Evolutionary conservation across 2,888 invertebrate species (phyloP), one percentile per base, ranked within the genome.

Genomic region (Chrysotoxum bicinctum): DNA sequence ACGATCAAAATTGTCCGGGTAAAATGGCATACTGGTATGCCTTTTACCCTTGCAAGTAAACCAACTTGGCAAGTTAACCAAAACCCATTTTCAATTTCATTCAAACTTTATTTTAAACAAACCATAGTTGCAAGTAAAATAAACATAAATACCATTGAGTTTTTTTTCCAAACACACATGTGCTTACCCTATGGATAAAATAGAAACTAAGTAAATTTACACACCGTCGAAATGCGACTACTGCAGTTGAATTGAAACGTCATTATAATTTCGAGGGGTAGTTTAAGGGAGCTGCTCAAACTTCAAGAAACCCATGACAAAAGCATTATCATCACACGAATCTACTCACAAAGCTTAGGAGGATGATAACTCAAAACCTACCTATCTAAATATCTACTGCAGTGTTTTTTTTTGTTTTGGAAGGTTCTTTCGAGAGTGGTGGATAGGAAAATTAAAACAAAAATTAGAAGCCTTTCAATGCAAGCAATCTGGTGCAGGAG

Each of bases 181-280:
- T n/a, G 1, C 3, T 0, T 21, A 66, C 66, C 48, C 66, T 66
- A 23, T 35, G 3, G 3, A 32, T 30, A 19, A 12, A 12, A 40
- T 7, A 9, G 37, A 26, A 40, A 19, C n/a, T 23, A 60, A 37
- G 14, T 37, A 14, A 45, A 64, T 10, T 26, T 23, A 45, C 16
- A 45, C 16, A 66, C 48, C n/a, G 9, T 50, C 16, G 10, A 21
- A 48, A 32, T 35, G n/a, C 5, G 14, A 48, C 21, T 66, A 4
- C 32, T 23, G 64, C 78, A 83, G 79, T 78, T 68, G 62, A 78
- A 83, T 83, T 83, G 69, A 83, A 78, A 83, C 52, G 69, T 50
- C 83, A 70, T 83, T 74, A 43, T 43, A 10, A 40, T 26, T 56
- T 52, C 58, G 50, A 35, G 37, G 37, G 54, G 6, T 12, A 30